Evolutionary conservation across 2,888 invertebrate genomes (phyloP).

Genomic region (Nymphalis c-album): DNA sequence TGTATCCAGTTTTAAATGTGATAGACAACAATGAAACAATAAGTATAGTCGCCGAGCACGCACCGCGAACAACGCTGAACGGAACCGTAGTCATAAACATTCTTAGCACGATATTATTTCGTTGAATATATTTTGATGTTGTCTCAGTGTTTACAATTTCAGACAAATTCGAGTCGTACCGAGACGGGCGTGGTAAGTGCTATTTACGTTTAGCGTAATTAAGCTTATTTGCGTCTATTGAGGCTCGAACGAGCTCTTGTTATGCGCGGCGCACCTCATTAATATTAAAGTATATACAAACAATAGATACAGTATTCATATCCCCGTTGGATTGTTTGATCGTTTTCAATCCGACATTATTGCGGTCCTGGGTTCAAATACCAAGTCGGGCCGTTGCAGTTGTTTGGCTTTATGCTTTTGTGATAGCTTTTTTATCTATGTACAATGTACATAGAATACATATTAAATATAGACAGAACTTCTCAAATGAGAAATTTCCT

Average conservation of each 20-base stretch:
- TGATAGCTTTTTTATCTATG: too few relatives aligned
- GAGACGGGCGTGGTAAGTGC: neutral
- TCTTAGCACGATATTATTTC: slow-evolving; percentile 1
- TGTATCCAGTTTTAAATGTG: too few relatives aligned
- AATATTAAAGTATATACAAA: neutral
- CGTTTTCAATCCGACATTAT: too few relatives aligned
- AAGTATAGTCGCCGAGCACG: neutral
- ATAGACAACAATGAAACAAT: too few relatives aligned
- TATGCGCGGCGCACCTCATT: neutral
- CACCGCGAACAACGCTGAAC: neutral
- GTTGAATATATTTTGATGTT: slow-evolving; percentile 2
- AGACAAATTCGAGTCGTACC: neutral
- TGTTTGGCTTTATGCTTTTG: too few relatives aligned
- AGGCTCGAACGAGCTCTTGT: slow-evolving; percentile 1
- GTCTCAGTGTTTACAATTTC: neutral
- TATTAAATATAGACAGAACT: too few relatives aligned
- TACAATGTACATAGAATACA: too few relatives aligned
- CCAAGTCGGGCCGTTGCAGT: too few relatives aligned
- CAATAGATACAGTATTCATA: too few relatives aligned
- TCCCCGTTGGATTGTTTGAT: too few relatives aligned
- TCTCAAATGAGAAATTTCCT: too few relatives aligned
- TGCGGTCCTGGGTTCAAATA: too few relatives aligned
- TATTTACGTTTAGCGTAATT: slow-evolving; percentile 16
- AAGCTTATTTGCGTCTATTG: neutral
- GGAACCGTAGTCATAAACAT: neutral